Evolutionary conservation across 2,888 invertebrate genomes (phyloP).

Genomic region (Axea sp.): DNA sequence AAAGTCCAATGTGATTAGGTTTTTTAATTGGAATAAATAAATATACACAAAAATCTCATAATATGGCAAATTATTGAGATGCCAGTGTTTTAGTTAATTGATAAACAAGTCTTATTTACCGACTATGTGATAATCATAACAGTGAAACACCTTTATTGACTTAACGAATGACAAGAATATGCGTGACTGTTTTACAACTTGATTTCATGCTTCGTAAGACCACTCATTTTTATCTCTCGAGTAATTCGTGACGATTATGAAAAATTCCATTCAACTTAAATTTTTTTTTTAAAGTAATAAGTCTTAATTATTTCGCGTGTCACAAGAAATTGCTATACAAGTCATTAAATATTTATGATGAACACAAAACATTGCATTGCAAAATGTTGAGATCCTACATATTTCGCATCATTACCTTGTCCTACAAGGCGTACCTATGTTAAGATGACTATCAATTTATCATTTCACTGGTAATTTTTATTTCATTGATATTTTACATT

Average conservation of each 20-base stretch:
- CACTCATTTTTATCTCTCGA: slow-evolving; percentile 12
- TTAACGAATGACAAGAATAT: slow-evolving; percentile 46
- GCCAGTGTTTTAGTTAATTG: slow-evolving; percentile 45
- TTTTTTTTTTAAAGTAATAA: too few species aligned
- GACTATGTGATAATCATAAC: slow-evolving; percentile 36
- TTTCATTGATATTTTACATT: too few species aligned
- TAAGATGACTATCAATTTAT: slow-evolving; percentile 9
- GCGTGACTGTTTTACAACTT: slow-evolving; percentile 47
- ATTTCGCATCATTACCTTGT: slow-evolving; percentile 24
- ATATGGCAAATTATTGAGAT: slow-evolving; percentile 21
- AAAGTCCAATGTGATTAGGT: too few species aligned
- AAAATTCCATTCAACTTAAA: slow-evolving; percentile 20
- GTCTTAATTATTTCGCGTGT: slow-evolving; percentile 13
- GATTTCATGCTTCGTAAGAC: slow-evolving; percentile 26
- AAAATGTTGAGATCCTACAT: slow-evolving; percentile 20
- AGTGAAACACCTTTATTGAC: slow-evolving; percentile 46
- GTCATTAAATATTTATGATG: too few species aligned
- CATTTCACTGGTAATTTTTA: too few species aligned
- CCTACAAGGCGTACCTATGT: slow-evolving; percentile 34
- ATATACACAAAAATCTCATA: too few species aligned
- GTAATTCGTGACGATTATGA: slow-evolving; percentile 5
- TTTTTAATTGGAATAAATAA: too few species aligned
- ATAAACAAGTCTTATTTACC: slow-evolving; percentile 46
- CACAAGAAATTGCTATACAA: slow-evolving; percentile 11
- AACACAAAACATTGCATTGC: not conserved